phyloP scores from a whole-genome alignment of 2,113 vertebrate genomes.

The Centrocercus urophasianus region DNA sequence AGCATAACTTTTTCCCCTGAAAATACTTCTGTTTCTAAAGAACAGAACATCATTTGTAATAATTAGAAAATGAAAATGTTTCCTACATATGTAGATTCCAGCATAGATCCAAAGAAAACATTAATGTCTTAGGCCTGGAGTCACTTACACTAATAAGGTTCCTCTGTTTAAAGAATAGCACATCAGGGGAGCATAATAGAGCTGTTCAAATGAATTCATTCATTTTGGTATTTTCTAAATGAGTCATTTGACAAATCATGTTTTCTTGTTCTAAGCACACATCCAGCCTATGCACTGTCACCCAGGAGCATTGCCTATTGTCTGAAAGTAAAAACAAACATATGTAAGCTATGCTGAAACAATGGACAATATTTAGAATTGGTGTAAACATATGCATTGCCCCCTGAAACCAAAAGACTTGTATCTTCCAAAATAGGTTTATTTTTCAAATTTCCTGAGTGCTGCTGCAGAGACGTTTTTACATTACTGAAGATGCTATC shows the following conservation, averaged over 20 bases:
- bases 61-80: slow-evolving; percentile 60
- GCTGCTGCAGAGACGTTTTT: not conserved
- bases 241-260: not conserved
- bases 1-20: not conserved
- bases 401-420: not conserved
- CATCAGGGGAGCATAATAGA: slow-evolving; percentile 46
- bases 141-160: slow-evolving; percentile 45
- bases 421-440: not conserved
- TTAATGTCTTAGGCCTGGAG: slow-evolving; percentile 14
- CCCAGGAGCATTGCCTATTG: slow-evolving; percentile 48
- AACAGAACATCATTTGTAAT: slow-evolving; percentile 39
- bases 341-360: slow-evolving; percentile 30
- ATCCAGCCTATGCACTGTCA: slow-evolving; percentile 19
- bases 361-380: slow-evolving; percentile 49
- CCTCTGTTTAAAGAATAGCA: slow-evolving; percentile 52
- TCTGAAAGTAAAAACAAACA: slow-evolving; percentile 58
- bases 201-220: slow-evolving; percentile 28
- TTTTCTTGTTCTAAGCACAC: slow-evolving; percentile 24
- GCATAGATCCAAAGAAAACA: slow-evolving; percentile 51
- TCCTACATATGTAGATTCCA: slow-evolving; percentile 49
- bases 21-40: slow-evolving; percentile 34
- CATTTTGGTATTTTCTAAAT: slow-evolving; percentile 45
- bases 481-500: not conserved
- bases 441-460: not conserved
- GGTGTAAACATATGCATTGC: slow-evolving; percentile 25